Evolutionary conservation across 2,113 vertebrate genomes (phyloP), one percentile per base, ranked within the genome.

Genomic region (Cyanoramphus novaezelandiae): DNA sequence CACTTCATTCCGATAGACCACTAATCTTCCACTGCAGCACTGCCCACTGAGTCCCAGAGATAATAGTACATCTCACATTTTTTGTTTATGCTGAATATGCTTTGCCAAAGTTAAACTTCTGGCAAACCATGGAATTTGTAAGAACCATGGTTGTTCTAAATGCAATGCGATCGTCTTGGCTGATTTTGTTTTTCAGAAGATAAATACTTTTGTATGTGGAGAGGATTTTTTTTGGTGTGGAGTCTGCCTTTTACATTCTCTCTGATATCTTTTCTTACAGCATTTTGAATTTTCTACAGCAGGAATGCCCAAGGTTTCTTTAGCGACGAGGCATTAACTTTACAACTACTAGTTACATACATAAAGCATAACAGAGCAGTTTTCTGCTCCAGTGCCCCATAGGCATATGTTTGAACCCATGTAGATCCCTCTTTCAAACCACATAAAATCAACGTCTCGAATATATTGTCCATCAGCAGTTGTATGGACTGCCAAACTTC

Each of bases 1-100:
- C 37, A 19, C 33, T 82, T 64, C 44, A 33, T 18, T 68, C 37
- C 24, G 74, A 79, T 79, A 71, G 81, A 43, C 27, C 52, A 64
- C 65, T 95, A 74, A 92, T 97, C 88, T 94, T 74, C 33, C 29
- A 31, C 49, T 85, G 83, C 86, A 95, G 89, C 65, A 35, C 74
- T 79, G 33, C 39, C 52, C 65, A 39, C 57, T 0, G 1, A 52
- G 65, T 69, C 84, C 57, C 43, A 76, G n/a, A 94, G 50, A 86
- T 69, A 91, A 57, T 7, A 74, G 46, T 24, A 60, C 13, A 86
- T 70, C 46, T 47, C 0, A 0, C 33, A 27, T 2, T 67, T 87
- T 91, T 85, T 46, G 31, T 89, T 89, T 82, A 49, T 53, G 13
- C 24, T 39, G 31, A 72, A 39, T 20, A 69, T 4, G 10, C 19